phyloP scores from a whole-genome alignment of 2,797 vertebrate species.

The Arrhamphus sclerolepis region DNA sequence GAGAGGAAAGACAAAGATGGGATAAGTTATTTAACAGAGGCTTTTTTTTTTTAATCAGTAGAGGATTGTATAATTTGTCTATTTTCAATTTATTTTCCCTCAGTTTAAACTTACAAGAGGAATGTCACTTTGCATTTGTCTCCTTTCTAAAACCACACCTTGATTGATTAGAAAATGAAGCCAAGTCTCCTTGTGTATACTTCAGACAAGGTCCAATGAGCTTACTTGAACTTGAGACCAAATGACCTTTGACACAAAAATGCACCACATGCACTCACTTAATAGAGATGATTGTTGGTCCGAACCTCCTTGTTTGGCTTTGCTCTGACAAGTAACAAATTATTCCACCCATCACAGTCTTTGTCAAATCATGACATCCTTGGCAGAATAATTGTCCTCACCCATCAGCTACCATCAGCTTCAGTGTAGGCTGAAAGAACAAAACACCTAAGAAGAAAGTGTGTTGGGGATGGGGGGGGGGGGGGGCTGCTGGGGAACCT shows the following conservation, averaged over 20 bases:
- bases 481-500: conserved; percentile 29
- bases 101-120: neutral
- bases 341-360: conserved; percentile 49
- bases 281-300: conserved; percentile 54
- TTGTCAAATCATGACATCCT: conserved; percentile 39
- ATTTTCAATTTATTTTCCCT: neutral
- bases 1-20: conserved; percentile 17
- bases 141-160: conserved; percentile 6
- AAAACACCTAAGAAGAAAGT: conserved; percentile 40
- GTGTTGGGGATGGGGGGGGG: conserved; percentile 3
- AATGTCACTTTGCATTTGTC: neutral
- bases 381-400: conserved; percentile 66
- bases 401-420: conserved; percentile 23
- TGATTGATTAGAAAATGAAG: conserved; percentile 40
- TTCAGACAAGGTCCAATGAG: conserved; percentile 6
- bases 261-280: conserved; percentile 28
- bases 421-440: conserved; percentile 28
- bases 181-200: conserved; percentile 1
- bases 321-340: conserved; percentile 70
- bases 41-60: conserved; percentile 13
- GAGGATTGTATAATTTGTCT: conserved; percentile 3
- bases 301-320: conserved; percentile 61
- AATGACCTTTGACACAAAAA: conserved; percentile 51
- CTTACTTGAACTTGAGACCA: conserved; percentile 18
- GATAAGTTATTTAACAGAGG: conserved; percentile 6